phyloP scores from a whole-genome alignment of 1,140 invertebrate genomes.

The Maconellicoccus hirsutus region DNA sequence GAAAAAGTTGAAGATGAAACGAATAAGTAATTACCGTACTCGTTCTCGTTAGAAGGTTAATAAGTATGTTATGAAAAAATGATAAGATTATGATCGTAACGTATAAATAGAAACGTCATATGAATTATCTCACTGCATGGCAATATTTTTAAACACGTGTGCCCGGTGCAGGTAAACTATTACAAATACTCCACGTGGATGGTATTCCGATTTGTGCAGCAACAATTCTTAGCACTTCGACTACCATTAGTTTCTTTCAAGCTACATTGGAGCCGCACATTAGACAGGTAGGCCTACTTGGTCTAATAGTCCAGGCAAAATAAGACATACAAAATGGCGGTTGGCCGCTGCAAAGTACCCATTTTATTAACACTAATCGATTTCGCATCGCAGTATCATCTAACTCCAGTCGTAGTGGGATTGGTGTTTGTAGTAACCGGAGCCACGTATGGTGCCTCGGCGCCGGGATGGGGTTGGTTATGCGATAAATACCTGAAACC shows the following conservation, averaged over 20 bases:
- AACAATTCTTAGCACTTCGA: slow-evolving; percentile 59
- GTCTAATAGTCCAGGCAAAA: too few species aligned
- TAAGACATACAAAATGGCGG: too few species aligned
- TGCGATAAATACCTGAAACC: slow-evolving; percentile 55
- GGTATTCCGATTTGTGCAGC: slow-evolving; percentile 34
- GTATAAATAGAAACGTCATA: too few species aligned
- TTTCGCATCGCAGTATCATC: slow-evolving; percentile 40
- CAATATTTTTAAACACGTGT: too few species aligned
- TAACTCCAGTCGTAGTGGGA: slow-evolving; percentile 61
- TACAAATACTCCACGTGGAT: background rate
- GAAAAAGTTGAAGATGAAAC: too few species aligned
- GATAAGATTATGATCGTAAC: too few species aligned
- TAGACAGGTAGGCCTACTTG: slow-evolving; percentile 41
- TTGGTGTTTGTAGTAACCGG: slow-evolving; percentile 81
- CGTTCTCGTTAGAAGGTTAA: too few species aligned
- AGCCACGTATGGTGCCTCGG: slow-evolving; percentile 66
- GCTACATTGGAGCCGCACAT: slow-evolving; percentile 73
- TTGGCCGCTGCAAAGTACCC: too few species aligned
- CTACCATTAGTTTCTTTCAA: slow-evolving; percentile 69
- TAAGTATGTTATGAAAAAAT: too few species aligned
- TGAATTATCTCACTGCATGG: too few species aligned
- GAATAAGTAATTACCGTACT: too few species aligned
- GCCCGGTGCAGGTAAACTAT: background rate
- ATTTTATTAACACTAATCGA: background rate
- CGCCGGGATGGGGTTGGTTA: slow-evolving; percentile 67